Percentiles rank a stretch among this genome's conserved stretches.
These are phyloP conservation scores for Rynchops niger DNA, from an alignment of 2,113 vertebrate genomes.

Conservation along the genomic window DNA sequence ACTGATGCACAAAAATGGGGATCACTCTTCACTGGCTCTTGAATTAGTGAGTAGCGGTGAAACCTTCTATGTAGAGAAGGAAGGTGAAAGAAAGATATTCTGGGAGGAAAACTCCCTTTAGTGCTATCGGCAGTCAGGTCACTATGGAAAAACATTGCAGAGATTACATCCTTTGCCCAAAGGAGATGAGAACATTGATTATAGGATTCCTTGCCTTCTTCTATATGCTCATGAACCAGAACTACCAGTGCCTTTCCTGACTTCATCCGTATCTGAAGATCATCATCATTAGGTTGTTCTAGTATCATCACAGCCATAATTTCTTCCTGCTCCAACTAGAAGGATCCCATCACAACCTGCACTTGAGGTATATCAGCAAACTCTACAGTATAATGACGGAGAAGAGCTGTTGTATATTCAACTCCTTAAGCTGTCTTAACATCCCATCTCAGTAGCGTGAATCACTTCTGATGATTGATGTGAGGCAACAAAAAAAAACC, in stretches of 20 bases:
- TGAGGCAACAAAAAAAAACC: not conserved
- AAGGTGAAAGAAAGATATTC: not conserved
- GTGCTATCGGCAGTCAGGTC: not conserved
- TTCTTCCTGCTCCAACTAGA: not conserved
- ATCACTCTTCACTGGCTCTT: not conserved
- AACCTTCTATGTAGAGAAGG: not conserved
- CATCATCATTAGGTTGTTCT: not conserved
- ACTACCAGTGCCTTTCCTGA: not conserved
- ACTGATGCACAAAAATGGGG: not conserved
- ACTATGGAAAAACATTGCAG: not conserved
- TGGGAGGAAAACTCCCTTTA: too few relatives aligned
- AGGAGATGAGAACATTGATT: not conserved
- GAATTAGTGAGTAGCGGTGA: not conserved
- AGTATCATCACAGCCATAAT: not conserved
- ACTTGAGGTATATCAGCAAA: not conserved
- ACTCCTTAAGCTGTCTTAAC: not conserved
- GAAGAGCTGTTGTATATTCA: not conserved
- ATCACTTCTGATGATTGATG: not conserved
- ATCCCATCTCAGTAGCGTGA: not conserved
- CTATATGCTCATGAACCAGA: not conserved
- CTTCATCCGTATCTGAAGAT: not conserved
- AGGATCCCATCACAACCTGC: not conserved
- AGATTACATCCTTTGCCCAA: not conserved
- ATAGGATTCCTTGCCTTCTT: not conserved
- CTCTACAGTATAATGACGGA: not conserved